Base-by-base conservation (phyloP, 2,888 invertebrate species). In the Carpatolechia fugitivella region DNA sequence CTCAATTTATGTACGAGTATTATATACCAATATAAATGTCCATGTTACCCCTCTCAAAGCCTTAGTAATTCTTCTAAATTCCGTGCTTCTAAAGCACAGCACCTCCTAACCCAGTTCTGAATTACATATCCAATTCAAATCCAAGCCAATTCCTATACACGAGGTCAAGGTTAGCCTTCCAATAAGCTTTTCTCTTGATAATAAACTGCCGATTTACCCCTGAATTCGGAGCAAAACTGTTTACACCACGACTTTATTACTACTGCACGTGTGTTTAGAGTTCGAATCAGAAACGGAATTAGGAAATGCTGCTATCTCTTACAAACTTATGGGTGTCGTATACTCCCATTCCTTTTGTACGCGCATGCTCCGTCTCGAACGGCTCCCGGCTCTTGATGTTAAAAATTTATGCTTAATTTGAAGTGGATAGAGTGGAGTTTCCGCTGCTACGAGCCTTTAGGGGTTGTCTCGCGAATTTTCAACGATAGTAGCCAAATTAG, bases 341-440 rank as follows among this genome's bases (percentile, higher is more conserved):
- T 57, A 60, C 57, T 33, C 59, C 46, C 41, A 53, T 70, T 72
- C 62, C 67, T 54, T 58, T 74, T 62, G 40, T 49, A 11, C 77
- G 85, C 87, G 86, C 86, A 86, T 85, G 86, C 85, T 79, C 82
- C 55, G 60, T 69, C 59, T 49, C 56, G 35, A 29, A 31, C 20
- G 54, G 58, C 30, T 56, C 54, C 30, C 62, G 59, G 62, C 65
- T 62, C 66, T 63, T 69, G 69, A 57, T 59, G 68, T 70, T 65
- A 61, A 57, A 75, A 76, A 74, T 63, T 74, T 57, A 58, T 61
- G 68, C 69, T 66, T 82, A 76, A 52, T 11, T 33, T 0, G 52
- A 16, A 61, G 51, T 60, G 48, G 54, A 65, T 76, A 79, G 63
- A 69, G 78, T 59, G 58, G 60, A 65, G 58, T 61, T 64, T 68